Percentiles rank a stretch among this genome's conserved stretches.
phyloP scores from a whole-genome alignment of 2,888 invertebrate genomes.

The Congeria kusceri region DNA sequence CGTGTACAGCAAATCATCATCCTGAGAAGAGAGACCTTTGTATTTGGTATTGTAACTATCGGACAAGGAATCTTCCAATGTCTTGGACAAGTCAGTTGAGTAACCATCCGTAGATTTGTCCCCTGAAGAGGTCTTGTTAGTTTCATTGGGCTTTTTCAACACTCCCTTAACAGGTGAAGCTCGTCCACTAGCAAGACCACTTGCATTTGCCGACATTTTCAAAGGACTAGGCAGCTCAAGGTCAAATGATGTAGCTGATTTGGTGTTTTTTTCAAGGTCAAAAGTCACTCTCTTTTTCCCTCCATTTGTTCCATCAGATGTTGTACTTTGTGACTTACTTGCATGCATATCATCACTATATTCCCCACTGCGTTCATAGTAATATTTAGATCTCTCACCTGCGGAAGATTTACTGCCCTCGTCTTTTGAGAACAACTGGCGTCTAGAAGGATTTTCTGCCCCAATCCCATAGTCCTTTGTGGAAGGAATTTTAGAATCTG shows the following conservation, averaged over 20 bases:
- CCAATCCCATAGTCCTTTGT: slow-evolving; percentile 43
- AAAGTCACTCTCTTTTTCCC: slow-evolving; percentile 76
- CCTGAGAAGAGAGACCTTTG: slow-evolving; percentile 51
- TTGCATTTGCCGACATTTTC: slow-evolving; percentile 56
- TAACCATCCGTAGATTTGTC: slow-evolving; percentile 51
- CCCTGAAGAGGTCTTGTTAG: slow-evolving; percentile 43
- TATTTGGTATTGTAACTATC: slow-evolving; percentile 52
- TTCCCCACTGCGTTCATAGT: slow-evolving; percentile 57
- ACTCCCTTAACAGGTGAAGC: slow-evolving; percentile 70
- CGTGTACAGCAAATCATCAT: slow-evolving; percentile 54
- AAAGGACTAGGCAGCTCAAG: slow-evolving; percentile 80
- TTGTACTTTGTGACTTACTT: slow-evolving; percentile 52
- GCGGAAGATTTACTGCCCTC: slow-evolving; percentile 43
- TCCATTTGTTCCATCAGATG: slow-evolving; percentile 49
- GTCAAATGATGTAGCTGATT: slow-evolving; percentile 77
- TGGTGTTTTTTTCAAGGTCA: slow-evolving; percentile 67
- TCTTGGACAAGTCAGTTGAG: slow-evolving; percentile 66
- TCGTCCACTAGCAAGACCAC: slow-evolving; percentile 46
- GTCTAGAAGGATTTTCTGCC: slow-evolving; percentile 60
- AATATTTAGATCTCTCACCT: slow-evolving; percentile 66
- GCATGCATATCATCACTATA: slow-evolving; percentile 45
- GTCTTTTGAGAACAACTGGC: slow-evolving; percentile 67
- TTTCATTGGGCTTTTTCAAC: slow-evolving; percentile 60
- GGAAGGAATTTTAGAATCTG: slow-evolving; percentile 50
- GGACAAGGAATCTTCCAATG: slow-evolving; percentile 62